phyloP scores from a whole-genome alignment of 1,140 invertebrate genomes.

The Drosophila albomicans region DNA sequence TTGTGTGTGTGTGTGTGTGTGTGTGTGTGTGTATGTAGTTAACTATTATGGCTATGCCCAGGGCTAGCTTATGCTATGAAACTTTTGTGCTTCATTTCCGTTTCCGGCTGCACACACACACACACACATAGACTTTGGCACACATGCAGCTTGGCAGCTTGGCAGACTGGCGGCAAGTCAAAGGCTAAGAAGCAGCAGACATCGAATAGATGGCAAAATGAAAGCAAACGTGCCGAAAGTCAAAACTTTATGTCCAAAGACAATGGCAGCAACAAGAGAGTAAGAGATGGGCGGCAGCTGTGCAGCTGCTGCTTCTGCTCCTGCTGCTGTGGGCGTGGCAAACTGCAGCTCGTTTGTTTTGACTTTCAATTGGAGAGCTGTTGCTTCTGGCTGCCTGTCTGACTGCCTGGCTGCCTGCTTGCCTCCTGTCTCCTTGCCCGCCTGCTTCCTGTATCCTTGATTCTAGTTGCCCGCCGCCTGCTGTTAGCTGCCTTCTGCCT shows the following conservation, averaged over 20 bases:
- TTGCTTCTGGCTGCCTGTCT: slow-evolving; percentile 47
- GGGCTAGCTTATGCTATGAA: slow-evolving; percentile 46
- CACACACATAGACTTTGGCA: background rate
- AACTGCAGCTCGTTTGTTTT: slow-evolving; percentile 52
- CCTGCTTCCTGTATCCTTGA: slow-evolving; percentile 17
- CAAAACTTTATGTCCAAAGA: slow-evolving; percentile 52
- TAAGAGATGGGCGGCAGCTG: background rate
- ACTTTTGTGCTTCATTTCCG: slow-evolving; percentile 57
- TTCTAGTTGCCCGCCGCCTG: background rate
- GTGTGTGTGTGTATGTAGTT: slow-evolving; percentile 25
- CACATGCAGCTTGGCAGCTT: background rate
- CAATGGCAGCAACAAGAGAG: slow-evolving; percentile 10
- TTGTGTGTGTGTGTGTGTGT: background rate
- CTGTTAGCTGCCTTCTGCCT: slow-evolving; percentile 8
- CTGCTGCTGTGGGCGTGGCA: slow-evolving; percentile 23
- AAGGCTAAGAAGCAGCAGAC: slow-evolving; percentile 36
- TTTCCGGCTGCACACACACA: slow-evolving; percentile 41
- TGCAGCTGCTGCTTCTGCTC: background rate
- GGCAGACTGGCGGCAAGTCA: slow-evolving; percentile 35
- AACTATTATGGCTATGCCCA: slow-evolving; percentile 42
- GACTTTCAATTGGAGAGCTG: slow-evolving; percentile 58
- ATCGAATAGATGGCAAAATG: slow-evolving; percentile 18
- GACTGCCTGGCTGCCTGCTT: slow-evolving; percentile 12
- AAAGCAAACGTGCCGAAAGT: slow-evolving; percentile 56
- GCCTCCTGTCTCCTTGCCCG: slow-evolving; percentile 8